Evolutionary conservation across 2,113 vertebrate genomes (phyloP).

Genomic region (Pedionomus torquatus): DNA sequence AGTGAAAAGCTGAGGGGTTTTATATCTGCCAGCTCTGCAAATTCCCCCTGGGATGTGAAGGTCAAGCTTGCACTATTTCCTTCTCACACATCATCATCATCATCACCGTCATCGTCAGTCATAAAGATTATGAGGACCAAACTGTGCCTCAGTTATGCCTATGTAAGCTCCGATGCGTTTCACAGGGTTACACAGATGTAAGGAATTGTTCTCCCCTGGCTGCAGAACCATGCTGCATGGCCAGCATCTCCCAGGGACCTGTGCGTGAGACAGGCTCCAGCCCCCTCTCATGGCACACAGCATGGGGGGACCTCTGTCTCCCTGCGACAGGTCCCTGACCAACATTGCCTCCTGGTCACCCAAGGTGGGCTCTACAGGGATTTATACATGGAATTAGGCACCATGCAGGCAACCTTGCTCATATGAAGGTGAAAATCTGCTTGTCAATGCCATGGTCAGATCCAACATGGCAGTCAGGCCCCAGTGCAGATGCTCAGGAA

Average conservation of each 20-base stretch:
- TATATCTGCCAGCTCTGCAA: constrained; percentile 37
- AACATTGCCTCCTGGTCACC: background rate
- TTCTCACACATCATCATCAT: constrained; percentile 70
- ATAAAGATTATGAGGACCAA: constrained; percentile 28
- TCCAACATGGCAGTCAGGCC: background rate
- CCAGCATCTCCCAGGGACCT: background rate
- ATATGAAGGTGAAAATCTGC: background rate
- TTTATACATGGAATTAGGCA: background rate
- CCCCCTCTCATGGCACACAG: background rate
- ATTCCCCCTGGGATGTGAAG: background rate
- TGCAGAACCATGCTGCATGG: background rate
- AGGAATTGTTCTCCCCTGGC: background rate
- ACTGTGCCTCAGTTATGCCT: background rate
- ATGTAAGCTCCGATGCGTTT: background rate
- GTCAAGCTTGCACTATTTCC: constrained; percentile 54
- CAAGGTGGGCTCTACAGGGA: background rate
- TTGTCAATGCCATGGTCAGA: background rate
- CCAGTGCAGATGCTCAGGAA: background rate
- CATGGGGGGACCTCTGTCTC: background rate
- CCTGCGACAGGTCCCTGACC: background rate
- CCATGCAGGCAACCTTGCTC: background rate
- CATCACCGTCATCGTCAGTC: constrained; percentile 26
- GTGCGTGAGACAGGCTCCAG: fast-evolving
- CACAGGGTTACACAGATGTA: background rate
- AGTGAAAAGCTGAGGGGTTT: constrained; percentile 35